Percentiles rank a stretch among this genome's conserved stretches.
phyloP scores from a whole-genome alignment of 2,888 invertebrate species.

The Cosmia pyralina region DNA sequence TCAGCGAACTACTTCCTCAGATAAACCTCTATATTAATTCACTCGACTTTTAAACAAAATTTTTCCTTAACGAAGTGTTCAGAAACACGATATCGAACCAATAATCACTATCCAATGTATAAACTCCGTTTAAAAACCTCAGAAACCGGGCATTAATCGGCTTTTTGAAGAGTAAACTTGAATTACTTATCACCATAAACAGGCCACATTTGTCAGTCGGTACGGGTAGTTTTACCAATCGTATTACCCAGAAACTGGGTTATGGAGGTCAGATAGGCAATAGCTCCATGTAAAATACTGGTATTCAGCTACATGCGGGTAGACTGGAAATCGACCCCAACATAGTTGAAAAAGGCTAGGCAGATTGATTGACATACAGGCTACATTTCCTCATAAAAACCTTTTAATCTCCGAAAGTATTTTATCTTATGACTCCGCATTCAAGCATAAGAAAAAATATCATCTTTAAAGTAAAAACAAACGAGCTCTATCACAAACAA shows the following conservation, averaged over 20 bases:
- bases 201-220: neutral
- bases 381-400: neutral
- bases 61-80: too few species aligned
- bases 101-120: too few species aligned
- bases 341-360: neutral
- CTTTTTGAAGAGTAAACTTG: neutral
- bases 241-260: neutral
- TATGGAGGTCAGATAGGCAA: neutral
- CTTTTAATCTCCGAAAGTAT: slow-evolving; percentile 14
- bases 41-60: too few species aligned
- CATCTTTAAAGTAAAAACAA: slow-evolving; percentile 62
- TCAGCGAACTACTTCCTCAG: too few species aligned
- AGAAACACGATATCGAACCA: too few species aligned
- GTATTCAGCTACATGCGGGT: neutral
- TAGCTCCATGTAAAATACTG: neutral
- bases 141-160: too few species aligned
- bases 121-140: too few species aligned
- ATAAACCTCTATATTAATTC: too few species aligned
- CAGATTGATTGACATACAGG: neutral
- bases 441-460: slow-evolving; percentile 55
- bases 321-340: neutral
- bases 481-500: slow-evolving; percentile 66
- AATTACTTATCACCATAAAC: neutral
- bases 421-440: slow-evolving; percentile 30
- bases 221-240: neutral